Evolutionary conservation across 2,113 vertebrate genomes (phyloP).

Genomic region (Hippocampus guttulatus): DNA sequence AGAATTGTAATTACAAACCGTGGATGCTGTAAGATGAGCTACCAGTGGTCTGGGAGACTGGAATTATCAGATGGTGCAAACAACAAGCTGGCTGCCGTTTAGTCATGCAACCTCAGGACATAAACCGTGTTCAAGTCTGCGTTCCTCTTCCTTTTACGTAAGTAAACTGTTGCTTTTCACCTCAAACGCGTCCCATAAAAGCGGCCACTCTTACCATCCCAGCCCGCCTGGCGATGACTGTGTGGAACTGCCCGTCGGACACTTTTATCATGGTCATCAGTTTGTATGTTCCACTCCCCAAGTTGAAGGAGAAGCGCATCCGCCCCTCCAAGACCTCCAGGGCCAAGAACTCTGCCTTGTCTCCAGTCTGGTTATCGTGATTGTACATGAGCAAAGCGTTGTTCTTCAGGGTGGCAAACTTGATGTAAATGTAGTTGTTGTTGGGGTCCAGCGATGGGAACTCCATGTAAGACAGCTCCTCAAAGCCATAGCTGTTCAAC

Average conservation of each 20-base stretch:
- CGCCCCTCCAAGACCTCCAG: slow-evolving; percentile 85
- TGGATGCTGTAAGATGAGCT: slow-evolving; percentile 53
- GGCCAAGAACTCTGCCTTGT: slow-evolving; percentile 90
- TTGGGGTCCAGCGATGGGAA: slow-evolving; percentile 96
- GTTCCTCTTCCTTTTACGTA: slow-evolving; percentile 2
- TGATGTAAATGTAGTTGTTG: slow-evolving; percentile 97
- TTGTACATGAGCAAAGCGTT: slow-evolving; percentile 89
- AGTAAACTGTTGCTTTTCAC: slow-evolving; percentile 1
- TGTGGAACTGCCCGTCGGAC: slow-evolving; percentile 94
- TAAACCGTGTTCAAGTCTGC: slow-evolving; percentile 18
- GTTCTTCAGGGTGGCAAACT: slow-evolving; percentile 90
- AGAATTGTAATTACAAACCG: slow-evolving; percentile 64
- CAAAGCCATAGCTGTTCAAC: slow-evolving; percentile 95
- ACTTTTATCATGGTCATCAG: slow-evolving; percentile 88
- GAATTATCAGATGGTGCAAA: slow-evolving; percentile 60
- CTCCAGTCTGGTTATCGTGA: slow-evolving; percentile 92
- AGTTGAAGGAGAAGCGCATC: slow-evolving; percentile 90
- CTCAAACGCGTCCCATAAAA: slow-evolving; percentile 8
- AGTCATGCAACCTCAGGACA: slow-evolving; percentile 37
- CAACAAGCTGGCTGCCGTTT: slow-evolving; percentile 45
- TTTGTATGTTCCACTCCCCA: slow-evolving; percentile 86
- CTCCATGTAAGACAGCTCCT: slow-evolving; percentile 96
- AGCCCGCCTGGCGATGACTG: slow-evolving; percentile 88
- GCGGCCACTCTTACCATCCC: slow-evolving; percentile 82
- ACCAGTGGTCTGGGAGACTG: slow-evolving; percentile 47